Evolutionary conservation across 2,888 invertebrate genomes (phyloP).

Genomic region (Brachypterus glaber): DNA sequence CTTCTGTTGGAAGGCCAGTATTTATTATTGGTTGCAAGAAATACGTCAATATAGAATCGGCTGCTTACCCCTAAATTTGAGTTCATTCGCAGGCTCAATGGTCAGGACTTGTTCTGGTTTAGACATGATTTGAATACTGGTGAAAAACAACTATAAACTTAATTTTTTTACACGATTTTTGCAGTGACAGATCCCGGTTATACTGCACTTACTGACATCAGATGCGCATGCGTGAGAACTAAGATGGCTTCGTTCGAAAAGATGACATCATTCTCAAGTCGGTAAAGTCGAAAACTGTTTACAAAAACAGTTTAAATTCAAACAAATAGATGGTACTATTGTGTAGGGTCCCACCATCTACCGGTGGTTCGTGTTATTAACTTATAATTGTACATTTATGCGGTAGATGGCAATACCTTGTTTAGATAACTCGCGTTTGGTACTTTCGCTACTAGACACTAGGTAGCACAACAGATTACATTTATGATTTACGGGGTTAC

Average conservation of each 20-base stretch:
- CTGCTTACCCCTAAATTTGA: conserved; percentile 87
- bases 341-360: no score
- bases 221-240: conserved; percentile 27
- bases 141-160: conserved; percentile 25
- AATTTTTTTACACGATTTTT: conserved; percentile 29
- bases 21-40: conserved; percentile 19
- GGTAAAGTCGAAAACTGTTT: no score
- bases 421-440: no score
- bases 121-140: conserved; percentile 45
- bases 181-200: conserved; percentile 38
- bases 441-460: no score
- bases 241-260: conserved; percentile 18
- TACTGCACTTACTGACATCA: conserved; percentile 34
- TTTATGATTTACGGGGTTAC: no score
- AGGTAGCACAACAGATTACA: no score
- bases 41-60: no score
- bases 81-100: conserved; percentile 82
- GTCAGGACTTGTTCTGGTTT: conserved; percentile 71
- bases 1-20: conserved; percentile 20
- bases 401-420: no score
- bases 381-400: no score
- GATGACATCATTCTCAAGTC: conserved; percentile 21
- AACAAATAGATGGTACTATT: no score
- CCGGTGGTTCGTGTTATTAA: no score
- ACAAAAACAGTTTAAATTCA: no score